These are phyloP conservation scores for Drosophila quinaria DNA, from an alignment of 2,888 invertebrate species.

Conservation along the genomic window DNA sequence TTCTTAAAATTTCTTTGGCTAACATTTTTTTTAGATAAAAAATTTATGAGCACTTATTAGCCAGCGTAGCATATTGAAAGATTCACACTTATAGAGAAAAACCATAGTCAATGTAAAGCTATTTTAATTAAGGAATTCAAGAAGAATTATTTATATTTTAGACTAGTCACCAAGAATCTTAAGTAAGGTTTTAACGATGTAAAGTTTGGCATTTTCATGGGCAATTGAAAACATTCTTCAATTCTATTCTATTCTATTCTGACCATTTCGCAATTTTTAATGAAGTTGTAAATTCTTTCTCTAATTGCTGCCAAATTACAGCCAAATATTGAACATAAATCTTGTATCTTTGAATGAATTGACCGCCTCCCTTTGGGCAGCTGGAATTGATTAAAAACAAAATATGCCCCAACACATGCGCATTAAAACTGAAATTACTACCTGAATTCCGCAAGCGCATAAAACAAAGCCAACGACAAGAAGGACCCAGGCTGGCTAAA, in stretches of 20 bases:
- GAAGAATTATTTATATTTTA: neutral
- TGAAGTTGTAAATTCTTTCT: constrained; percentile 52
- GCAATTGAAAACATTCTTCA: neutral
- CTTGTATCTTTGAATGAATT: constrained; percentile 3
- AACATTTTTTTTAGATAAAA: no score
- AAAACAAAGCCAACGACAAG: constrained; percentile 50
- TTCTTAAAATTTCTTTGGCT: neutral
- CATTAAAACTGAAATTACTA: constrained; percentile 77
- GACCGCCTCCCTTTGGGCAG: constrained; percentile 47
- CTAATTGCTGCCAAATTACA: constrained; percentile 60
- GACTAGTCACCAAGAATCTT: neutral
- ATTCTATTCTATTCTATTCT: neutral
- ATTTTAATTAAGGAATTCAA: neutral
- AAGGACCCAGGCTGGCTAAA: constrained; percentile 4
- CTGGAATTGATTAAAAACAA: constrained; percentile 61
- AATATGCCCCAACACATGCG: constrained; percentile 55
- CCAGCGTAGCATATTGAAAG: no score
- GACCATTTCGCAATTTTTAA: constrained; percentile 33
- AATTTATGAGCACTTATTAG: no score
- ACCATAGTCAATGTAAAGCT: neutral
- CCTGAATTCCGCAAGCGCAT: constrained; percentile 76
- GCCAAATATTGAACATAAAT: constrained; percentile 52
- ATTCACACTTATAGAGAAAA: neutral
- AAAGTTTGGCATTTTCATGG: constrained; percentile 6
- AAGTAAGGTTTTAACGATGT: neutral